Evolutionary conservation across 1,140 invertebrate genomes (phyloP), one percentile per base, ranked within the genome.

Genomic region (Euura lappo): DNA sequence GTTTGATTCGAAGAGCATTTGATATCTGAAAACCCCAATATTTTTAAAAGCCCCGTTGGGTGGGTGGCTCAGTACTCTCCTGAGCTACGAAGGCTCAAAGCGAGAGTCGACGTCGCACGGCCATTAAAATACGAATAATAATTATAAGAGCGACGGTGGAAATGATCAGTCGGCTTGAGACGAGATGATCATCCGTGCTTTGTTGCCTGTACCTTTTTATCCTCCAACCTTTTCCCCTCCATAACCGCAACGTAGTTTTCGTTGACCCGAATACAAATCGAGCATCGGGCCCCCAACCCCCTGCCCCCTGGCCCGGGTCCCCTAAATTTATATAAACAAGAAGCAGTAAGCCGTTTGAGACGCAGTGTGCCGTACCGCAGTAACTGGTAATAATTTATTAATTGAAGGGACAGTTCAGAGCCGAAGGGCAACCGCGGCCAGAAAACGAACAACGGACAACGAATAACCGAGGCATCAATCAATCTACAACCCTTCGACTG

Each of bases 61-160:
- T 8, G 44, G 67, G 44, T 42, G 10, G 44, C 8, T 11, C 5
- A 10, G 44, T 11, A 42, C 28, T 10, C 11, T 44, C 67, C 11
- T 42, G 44, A 68, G 44, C 51, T 78, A 77, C 77, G 78, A 75
- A 75, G 28, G 73, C 66, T 79, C 76, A 75, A 75, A 69, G 76
- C 76, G 74, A 73, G 77, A 76, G 71, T 71, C 46, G 74, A 75
- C 75, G 73, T 81, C 81, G 79, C 79, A 71, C 81, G 83, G 76
- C 86, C 86, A 87, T 88, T 88, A 88, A 87, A 87, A 86, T 86
- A 82, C 84, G 85, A 85, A 87, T 87, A 87, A 87, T 88, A 86
- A 88, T 88, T 84, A 85, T 84, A 80, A 86, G 79, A 85, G 84
- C 82, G 81, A 83, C 83, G 80, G 80, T 79, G 77, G 80, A 87